phyloP scores from a whole-genome alignment of 2,797 vertebrate genomes.

The Bucorvus abyssinicus region DNA sequence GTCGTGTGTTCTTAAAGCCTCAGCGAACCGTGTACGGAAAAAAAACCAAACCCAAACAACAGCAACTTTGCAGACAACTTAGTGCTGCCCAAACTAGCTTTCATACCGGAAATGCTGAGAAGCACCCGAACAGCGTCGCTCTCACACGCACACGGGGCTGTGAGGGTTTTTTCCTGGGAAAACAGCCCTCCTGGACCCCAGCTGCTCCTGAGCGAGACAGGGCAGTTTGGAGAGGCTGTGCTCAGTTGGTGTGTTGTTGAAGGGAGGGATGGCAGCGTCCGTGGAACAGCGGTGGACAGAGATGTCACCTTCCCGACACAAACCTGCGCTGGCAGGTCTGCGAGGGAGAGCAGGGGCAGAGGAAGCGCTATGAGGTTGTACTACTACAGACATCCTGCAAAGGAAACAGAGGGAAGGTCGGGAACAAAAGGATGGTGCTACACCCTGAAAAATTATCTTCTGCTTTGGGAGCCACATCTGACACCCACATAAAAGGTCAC shows the following conservation, averaged over 20 bases:
- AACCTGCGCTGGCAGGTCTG: neutral
- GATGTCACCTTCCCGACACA: neutral
- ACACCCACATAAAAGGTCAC: neutral
- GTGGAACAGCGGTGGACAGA: neutral
- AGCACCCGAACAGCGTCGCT: neutral
- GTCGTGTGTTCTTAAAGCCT: neutral
- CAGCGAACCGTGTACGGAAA: neutral
- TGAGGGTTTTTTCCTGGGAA: neutral
- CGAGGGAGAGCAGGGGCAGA: accelerated
- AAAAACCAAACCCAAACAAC: neutral
- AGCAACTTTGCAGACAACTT: neutral
- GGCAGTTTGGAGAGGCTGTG: neutral
- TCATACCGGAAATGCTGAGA: neutral
- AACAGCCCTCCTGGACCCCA: constrained; percentile 12
- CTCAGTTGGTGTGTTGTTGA: neutral
- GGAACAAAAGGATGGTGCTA: neutral
- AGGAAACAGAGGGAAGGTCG: neutral
- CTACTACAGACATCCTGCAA: neutral
- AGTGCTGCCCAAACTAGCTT: neutral
- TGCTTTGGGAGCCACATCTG: neutral
- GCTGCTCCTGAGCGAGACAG: constrained; percentile 9
- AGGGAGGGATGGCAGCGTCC: neutral
- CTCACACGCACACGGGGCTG: neutral
- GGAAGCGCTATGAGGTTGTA: neutral
- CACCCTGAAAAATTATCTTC: neutral